Evolutionary conservation across 1,140 invertebrate genomes (phyloP).

Genomic region (Platyscapa corneri): DNA sequence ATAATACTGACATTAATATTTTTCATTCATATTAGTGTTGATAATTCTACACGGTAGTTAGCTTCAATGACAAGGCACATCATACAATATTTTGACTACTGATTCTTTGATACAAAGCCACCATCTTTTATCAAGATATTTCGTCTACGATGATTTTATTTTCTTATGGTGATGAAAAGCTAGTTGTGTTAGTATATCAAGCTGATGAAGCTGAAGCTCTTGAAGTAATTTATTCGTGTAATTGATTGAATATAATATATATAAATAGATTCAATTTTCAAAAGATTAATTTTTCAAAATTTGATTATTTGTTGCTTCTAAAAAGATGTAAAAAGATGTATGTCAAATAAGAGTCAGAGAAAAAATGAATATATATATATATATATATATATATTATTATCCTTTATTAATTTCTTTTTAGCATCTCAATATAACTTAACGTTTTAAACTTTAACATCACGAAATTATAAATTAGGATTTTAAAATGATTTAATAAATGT

Average conservation of each 20-base stretch:
- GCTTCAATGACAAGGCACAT: constrained; percentile 18
- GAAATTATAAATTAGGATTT: not conserved
- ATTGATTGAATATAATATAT: constrained; percentile 35
- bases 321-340: not conserved
- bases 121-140: not conserved
- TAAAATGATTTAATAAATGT: not conserved
- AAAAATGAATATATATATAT: too few species aligned
- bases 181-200: not conserved
- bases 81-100: constrained; percentile 1
- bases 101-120: not conserved
- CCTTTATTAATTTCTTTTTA: too few species aligned
- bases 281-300: constrained; percentile 21
- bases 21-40: not conserved
- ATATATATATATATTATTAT: too few species aligned
- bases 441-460: not conserved
- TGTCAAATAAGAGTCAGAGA: too few species aligned
- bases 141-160: not conserved
- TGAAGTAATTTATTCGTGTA: constrained; percentile 41
- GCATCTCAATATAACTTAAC: not conserved
- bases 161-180: constrained; percentile 38
- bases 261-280: constrained; percentile 51
- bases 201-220: not conserved
- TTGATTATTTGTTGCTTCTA: constrained; percentile 15
- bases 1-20: not conserved
- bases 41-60: not conserved